These are phyloP conservation scores for Halictus rubicundus DNA, from an alignment of 1,140 invertebrate species.

Conservation along the genomic window DNA sequence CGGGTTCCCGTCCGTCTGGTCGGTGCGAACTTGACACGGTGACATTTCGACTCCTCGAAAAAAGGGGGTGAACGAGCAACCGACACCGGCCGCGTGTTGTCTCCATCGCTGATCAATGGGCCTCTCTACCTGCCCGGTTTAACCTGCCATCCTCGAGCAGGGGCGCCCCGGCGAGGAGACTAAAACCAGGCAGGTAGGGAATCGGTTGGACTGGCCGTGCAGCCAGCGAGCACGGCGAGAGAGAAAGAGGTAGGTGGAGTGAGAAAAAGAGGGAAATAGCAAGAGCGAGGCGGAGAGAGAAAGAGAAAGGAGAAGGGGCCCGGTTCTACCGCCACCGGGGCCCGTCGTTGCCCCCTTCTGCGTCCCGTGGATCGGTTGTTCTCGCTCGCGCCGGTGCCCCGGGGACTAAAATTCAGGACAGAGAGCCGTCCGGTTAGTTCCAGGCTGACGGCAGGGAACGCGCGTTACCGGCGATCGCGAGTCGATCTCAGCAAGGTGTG, in stretches of 20 bases:
- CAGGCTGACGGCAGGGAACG: constrained; percentile 41
- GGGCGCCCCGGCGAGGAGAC: constrained; percentile 37
- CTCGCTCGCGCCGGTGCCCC: constrained; percentile 10
- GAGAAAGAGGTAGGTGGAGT: constrained; percentile 9
- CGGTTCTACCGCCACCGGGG: not conserved
- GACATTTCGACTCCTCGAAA: constrained; percentile 8
- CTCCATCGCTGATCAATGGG: constrained; percentile 45
- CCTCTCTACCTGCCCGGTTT: constrained; percentile 39
- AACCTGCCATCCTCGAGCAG: constrained; percentile 34
- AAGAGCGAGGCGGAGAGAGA: not conserved
- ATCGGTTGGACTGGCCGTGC: not conserved
- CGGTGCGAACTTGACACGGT: constrained; percentile 21
- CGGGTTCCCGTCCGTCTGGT: not conserved
- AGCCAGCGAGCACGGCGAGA: not conserved
- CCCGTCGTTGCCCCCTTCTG: not conserved
- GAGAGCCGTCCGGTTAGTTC: constrained; percentile 67
- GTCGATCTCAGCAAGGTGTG: constrained; percentile 60
- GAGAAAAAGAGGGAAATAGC: not conserved
- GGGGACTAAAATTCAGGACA: constrained; percentile 72
- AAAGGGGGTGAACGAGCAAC: constrained; percentile 18
- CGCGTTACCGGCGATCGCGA: constrained; percentile 50
- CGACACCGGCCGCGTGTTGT: constrained; percentile 10
- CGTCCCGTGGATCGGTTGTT: not conserved
- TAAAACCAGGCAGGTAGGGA: constrained; percentile 41
- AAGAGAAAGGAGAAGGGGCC: constrained; percentile 27